Conservation (phyloP, 2,797 vertebrate species). For the Meriones psammophilus region DNA sequence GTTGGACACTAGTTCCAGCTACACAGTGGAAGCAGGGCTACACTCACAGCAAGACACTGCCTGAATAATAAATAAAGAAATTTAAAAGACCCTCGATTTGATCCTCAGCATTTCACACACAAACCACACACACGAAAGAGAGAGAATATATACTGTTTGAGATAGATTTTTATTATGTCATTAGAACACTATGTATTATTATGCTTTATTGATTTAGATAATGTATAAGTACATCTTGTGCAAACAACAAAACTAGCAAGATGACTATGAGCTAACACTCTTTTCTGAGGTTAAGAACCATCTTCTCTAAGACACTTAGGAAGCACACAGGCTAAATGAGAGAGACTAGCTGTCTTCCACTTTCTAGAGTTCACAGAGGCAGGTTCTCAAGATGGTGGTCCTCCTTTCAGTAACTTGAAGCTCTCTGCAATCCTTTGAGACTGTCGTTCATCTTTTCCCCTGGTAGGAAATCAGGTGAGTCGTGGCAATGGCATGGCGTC, state of each 20-base stretch:
- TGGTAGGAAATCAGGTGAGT: neutral
- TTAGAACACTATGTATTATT: neutral
- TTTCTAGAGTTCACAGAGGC: neutral
- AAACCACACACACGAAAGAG: neutral
- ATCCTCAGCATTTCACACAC: neutral
- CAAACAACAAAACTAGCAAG: neutral
- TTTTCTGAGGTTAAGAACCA: neutral
- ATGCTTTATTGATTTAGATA: neutral
- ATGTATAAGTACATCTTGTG: neutral
- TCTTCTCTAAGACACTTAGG: neutral
- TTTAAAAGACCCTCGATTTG: neutral
- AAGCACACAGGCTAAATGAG: too few relatives aligned
- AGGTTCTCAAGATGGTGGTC: neutral
- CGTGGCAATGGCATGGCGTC: too few relatives aligned
- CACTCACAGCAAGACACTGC: neutral
- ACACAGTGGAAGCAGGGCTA: neutral
- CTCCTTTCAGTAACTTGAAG: neutral
- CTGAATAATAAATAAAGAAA: neutral
- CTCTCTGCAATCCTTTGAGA: neutral
- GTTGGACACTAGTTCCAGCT: neutral
- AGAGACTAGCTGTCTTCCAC: neutral
- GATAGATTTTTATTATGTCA: neutral
- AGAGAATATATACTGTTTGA: neutral
- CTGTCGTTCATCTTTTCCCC: neutral
- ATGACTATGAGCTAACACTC: neutral